phyloP scores from a whole-genome alignment of 2,888 invertebrate genomes.

The Spilarctia lutea region DNA sequence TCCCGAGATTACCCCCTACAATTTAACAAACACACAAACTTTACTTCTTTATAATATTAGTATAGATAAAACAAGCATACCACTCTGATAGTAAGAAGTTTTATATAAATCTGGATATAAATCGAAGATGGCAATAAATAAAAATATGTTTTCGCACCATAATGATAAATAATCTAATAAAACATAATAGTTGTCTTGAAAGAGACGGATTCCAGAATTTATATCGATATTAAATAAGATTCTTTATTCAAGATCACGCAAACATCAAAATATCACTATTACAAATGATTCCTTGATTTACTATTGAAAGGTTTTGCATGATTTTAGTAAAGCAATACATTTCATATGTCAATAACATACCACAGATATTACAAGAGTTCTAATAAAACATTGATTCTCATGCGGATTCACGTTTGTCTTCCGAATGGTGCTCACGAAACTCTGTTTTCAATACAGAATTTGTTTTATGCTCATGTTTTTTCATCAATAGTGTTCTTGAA shows the following conservation, averaged over 20 bases:
- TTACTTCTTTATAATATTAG: too few species aligned
- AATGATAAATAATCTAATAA: conserved; percentile 43
- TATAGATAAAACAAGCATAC: background rate
- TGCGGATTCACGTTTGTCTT: conserved; percentile 46
- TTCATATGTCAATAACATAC: conserved; percentile 48
- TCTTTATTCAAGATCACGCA: conserved; percentile 57
- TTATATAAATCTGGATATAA: background rate
- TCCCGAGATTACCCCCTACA: too few species aligned
- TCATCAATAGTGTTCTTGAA: background rate
- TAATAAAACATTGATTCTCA: conserved; percentile 54
- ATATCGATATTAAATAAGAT: conserved; percentile 40
- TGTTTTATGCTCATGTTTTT: background rate
- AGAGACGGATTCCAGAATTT: conserved; percentile 37
- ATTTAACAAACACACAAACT: too few species aligned
- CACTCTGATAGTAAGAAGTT: background rate
- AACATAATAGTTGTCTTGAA: conserved; percentile 40
- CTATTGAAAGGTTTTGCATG: conserved; percentile 50
- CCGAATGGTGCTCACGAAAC: conserved; percentile 4
- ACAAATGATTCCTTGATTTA: conserved; percentile 31
- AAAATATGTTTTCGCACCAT: conserved; percentile 39
- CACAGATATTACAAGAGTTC: conserved; percentile 41
- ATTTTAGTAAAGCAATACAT: conserved; percentile 52
- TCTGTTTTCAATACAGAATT: conserved; percentile 21
- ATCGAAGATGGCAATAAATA: conserved; percentile 12
- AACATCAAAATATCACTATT: conserved; percentile 39